Base-by-base conservation (phyloP, 2,888 invertebrate genomes). In the Drosophila tripunctata region DNA sequence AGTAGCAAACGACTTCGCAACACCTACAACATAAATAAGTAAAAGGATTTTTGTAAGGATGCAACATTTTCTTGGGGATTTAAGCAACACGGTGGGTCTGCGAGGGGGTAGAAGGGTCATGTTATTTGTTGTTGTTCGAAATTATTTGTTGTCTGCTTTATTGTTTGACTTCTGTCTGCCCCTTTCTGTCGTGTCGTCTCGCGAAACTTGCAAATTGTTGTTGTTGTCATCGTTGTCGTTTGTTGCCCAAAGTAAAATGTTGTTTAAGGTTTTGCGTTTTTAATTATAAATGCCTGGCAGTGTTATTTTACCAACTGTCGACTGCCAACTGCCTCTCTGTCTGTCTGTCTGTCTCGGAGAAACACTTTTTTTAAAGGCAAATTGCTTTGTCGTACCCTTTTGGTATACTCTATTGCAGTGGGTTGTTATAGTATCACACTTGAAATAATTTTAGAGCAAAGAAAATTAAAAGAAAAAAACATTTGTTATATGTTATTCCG, bases 91-190 rank as follows among this genome's bases (percentile, higher is more conserved):
- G 22, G n/a, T n/a, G n/a, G n/a, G n/a, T n/a, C n/a, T n/a, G n/a
- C n/a, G n/a, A n/a, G n/a, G n/a, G n/a, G n/a, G n/a, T n/a, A n/a
- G n/a, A n/a, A n/a, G n/a, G n/a, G 87, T 83, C 79, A 79, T 82
- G 83, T 82, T 87, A 78, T 78, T 82, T 87, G 77, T 78, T 81
- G 87, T 10, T 81, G 87, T 81, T 52, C n/a, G 60, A 82, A 87
- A 83, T 83, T 83, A 87, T 85, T n/a, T 83, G 78, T 78, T 84
- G 87, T 87, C 87, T 85, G 67, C 70, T 68, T 84, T 80, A 86
- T 81, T 87, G 85, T 82, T 82, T 87, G 87, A 87, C 84, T 81
- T 81, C 67, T 87, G 87, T 84, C 87, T 84, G 75, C 63, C 68
- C 56, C 55, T 43, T 21, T 27, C 12, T 38, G n/a, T 27, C 24